Percentiles rank a stretch among this genome's conserved stretches.
Conservation (phyloP, 2,797 vertebrate genomes). For the Pempheris klunzingeri region DNA sequence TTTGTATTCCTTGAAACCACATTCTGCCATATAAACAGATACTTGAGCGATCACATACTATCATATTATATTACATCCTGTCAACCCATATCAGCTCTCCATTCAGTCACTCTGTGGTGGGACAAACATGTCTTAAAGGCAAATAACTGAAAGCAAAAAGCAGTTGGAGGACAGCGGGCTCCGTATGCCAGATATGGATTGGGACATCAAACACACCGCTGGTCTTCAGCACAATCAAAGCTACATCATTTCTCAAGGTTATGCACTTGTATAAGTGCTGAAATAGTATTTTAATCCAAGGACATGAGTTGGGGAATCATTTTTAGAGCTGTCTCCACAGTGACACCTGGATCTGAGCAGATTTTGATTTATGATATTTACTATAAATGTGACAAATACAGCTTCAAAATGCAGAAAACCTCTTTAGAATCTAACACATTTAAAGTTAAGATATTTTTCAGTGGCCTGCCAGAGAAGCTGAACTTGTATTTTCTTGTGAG, state of each 20-base stretch:
- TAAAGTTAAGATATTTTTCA: neutral
- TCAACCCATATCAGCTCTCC: constrained; percentile 1
- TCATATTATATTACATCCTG: constrained; percentile 19
- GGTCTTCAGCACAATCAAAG: constrained; percentile 63
- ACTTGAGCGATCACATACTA: constrained; percentile 1
- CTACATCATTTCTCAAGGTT: constrained; percentile 55
- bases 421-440: neutral
- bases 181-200: constrained; percentile 40
- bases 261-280: constrained; percentile 20
- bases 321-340: neutral
- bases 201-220: constrained; percentile 55
- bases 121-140: constrained; percentile 28
- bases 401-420: neutral
- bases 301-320: constrained; percentile 31
- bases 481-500: neutral
- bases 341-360: constrained; percentile 3
- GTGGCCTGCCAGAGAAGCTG: neutral
- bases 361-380: constrained; percentile 23
- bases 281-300: constrained; percentile 51
- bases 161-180: constrained; percentile 37
- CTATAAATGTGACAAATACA: neutral
- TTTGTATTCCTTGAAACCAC: constrained; percentile 1
- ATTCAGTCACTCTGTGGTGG: constrained; percentile 15
- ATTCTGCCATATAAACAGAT: constrained; percentile 8
- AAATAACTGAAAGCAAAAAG: constrained; percentile 23